Conservation (phyloP, 2,113 vertebrate species). For the Catharus bicknelli region DNA sequence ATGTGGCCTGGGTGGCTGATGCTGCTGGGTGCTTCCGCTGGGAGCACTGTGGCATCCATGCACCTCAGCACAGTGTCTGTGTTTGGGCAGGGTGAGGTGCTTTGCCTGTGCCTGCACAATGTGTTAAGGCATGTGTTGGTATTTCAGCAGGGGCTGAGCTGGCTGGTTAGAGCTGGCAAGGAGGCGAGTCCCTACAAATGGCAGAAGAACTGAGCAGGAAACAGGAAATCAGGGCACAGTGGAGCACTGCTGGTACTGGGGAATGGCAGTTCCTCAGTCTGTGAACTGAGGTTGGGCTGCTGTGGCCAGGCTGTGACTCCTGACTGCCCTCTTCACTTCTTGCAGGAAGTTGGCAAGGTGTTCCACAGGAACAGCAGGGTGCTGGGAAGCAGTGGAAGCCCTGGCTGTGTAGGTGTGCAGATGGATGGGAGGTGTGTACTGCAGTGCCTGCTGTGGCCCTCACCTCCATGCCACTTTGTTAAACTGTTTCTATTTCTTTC, state of each 20-base stretch:
- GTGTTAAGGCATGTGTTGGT: not conserved
- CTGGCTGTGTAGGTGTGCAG: rapidly evolving
- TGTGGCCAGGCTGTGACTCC: not conserved
- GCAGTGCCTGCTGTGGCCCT: not conserved
- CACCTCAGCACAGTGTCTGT: rapidly evolving
- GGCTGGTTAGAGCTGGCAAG: not conserved
- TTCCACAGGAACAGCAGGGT: rapidly evolving
- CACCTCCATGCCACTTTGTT: not conserved
- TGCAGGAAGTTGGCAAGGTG: rapidly evolving
- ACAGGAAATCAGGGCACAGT: not conserved
- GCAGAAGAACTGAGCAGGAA: not conserved
- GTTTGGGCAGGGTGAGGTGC: not conserved
- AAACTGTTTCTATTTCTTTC: not conserved
- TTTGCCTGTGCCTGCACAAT: not conserved
- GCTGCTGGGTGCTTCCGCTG: not conserved
- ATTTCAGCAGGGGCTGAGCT: not conserved
- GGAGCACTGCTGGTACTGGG: not conserved
- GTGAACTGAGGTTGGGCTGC: not conserved
- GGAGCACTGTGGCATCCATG: rapidly evolving
- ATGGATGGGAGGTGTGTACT: rapidly evolving
- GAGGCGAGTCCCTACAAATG: not conserved
- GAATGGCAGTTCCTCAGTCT: not conserved
- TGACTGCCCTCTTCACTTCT: rapidly evolving
- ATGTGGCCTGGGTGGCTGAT: not conserved
- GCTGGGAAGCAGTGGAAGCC: not conserved